Percentiles rank a stretch among this genome's conserved stretches.
Conservation (phyloP, 2,113 vertebrate species). For the Mus spicilegus region DNA sequence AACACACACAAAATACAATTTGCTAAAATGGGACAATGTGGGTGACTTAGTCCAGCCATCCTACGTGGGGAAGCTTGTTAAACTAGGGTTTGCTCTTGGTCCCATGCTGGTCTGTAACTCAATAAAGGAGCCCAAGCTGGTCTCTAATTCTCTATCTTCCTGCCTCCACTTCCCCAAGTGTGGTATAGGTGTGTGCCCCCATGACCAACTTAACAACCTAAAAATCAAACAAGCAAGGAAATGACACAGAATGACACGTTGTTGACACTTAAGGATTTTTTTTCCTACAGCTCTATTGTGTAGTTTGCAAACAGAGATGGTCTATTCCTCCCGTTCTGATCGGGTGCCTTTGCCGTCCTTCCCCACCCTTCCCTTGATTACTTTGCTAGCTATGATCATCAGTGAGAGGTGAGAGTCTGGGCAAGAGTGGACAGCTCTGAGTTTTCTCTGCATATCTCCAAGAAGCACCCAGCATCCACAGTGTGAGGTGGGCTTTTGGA, state of each 20-base stretch:
- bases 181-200: not conserved
- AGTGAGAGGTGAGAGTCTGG: not conserved
- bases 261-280: not conserved
- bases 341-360: not conserved
- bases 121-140: not conserved
- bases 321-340: not conserved
- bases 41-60: not conserved
- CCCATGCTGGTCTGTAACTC: not conserved
- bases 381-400: not conserved
- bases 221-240: not conserved
- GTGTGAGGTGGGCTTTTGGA: not conserved
- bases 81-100: not conserved
- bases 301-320: no score
- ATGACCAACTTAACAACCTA: not conserved
- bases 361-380: not conserved
- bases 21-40: not conserved
- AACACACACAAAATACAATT: not conserved
- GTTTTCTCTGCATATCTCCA: not conserved
- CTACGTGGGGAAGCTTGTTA: not conserved
- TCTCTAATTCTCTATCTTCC: not conserved
- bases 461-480: not conserved
- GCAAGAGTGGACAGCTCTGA: not conserved
- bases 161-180: not conserved
- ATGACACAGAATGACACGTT: not conserved
- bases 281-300: no score